phyloP scores from a whole-genome alignment of 2,888 invertebrate genomes.

The Rhaphigaster nebulosa region DNA sequence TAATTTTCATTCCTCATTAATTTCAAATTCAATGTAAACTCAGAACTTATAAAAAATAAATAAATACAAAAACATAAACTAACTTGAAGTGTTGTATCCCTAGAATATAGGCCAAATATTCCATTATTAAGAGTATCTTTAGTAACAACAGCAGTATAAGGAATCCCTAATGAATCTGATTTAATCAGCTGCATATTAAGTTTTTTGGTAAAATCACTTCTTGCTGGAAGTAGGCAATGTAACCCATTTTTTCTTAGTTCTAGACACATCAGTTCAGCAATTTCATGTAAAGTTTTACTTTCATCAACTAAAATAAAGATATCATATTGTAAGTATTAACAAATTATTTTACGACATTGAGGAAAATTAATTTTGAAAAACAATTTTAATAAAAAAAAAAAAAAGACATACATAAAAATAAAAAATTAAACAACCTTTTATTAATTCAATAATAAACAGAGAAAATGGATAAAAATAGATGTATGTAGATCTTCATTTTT shows the following conservation, averaged over 20 bases:
- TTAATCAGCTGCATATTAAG: conserved; percentile 69
- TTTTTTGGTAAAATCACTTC: conserved; percentile 67
- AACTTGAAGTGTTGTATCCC: conserved; percentile 76
- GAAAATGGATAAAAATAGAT: too few relatives aligned
- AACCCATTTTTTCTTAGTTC: conserved; percentile 71
- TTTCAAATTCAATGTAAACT: not conserved
- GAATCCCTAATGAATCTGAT: conserved; percentile 77
- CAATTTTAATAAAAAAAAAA: not conserved
- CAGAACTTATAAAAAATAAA: not conserved
- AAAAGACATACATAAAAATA: too few relatives aligned
- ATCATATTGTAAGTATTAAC: not conserved
- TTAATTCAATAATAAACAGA: too few relatives aligned
- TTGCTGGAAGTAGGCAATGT: conserved; percentile 69
- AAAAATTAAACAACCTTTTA: too few relatives aligned
- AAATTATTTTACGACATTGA: not conserved
- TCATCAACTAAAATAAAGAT: conserved; percentile 65
- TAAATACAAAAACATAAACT: conserved; percentile 54
- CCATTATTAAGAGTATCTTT: conserved; percentile 80
- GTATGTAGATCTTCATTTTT: too few relatives aligned
- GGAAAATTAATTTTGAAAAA: not conserved
- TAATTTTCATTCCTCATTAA: not conserved
- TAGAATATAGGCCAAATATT: conserved; percentile 73
- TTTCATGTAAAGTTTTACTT: conserved; percentile 71
- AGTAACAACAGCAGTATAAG: conserved; percentile 80
- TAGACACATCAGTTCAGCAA: conserved; percentile 73